These are phyloP conservation scores for Ctenoplectra terminalis DNA, from an alignment of 1,140 invertebrate species.

Conservation along the genomic window DNA sequence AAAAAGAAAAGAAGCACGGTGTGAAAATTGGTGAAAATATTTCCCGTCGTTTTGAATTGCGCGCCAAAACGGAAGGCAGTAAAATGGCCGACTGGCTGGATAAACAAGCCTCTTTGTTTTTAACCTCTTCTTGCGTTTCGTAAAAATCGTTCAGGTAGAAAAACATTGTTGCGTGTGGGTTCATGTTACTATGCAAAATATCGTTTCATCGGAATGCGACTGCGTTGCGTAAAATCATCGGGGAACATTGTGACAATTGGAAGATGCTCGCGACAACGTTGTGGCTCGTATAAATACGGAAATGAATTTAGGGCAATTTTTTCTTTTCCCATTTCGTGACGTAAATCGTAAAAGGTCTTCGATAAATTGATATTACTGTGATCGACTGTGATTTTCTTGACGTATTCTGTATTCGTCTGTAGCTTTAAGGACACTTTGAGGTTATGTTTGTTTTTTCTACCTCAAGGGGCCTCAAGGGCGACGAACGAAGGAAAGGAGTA, in stretches of 20 bases:
- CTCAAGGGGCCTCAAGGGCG: constrained; percentile 61
- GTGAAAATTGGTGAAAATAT: not conserved
- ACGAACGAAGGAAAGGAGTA: constrained; percentile 60
- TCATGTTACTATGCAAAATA: constrained; percentile 10
- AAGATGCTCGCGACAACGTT: constrained; percentile 68
- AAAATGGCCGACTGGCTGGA: constrained; percentile 78
- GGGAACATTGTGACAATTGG: constrained; percentile 34
- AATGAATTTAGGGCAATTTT: constrained; percentile 12
- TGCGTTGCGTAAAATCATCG: not conserved
- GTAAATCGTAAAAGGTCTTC: not conserved
- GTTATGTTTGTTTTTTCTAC: constrained; percentile 72
- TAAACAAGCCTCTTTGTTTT: constrained; percentile 78
- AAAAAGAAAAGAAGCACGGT: not conserved
- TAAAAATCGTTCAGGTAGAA: constrained; percentile 24
- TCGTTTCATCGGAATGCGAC: not conserved
- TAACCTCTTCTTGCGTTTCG: constrained; percentile 72
- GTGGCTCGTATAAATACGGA: constrained; percentile 56
- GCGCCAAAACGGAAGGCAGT: constrained; percentile 48
- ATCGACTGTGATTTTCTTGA: not conserved
- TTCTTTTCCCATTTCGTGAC: not conserved
- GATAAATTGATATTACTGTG: not conserved
- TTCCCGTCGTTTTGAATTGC: not conserved
- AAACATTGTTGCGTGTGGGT: constrained; percentile 4
- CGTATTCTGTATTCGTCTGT: not conserved
- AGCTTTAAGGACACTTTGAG: constrained; percentile 56